Evolutionary conservation across 2,888 invertebrate species (phyloP).

Genomic region (Leptothorax acervorum): DNA sequence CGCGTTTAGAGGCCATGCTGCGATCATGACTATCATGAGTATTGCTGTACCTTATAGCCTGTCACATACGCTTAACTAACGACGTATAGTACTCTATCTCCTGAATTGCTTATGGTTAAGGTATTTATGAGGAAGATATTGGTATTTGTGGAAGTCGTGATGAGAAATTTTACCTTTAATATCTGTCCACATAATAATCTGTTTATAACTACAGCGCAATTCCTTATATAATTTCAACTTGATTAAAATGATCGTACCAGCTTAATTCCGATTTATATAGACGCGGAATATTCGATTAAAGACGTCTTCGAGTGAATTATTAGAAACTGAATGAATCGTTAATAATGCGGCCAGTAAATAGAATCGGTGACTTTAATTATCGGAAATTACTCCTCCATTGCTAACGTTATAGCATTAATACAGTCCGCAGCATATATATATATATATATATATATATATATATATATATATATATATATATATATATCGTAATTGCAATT

Average conservation of each 20-base stretch:
- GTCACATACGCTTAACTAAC: slow-evolving; percentile 19
- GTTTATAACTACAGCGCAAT: not conserved
- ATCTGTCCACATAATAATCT: not conserved
- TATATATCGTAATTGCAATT: slow-evolving; percentile 26
- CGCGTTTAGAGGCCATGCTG: slow-evolving; percentile 30
- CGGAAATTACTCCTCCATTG: slow-evolving; percentile 32
- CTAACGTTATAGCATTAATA: slow-evolving; percentile 46
- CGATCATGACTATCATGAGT: slow-evolving; percentile 51
- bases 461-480: not conserved
- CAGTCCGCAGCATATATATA: not conserved
- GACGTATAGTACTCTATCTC: not conserved
- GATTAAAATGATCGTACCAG: not conserved
- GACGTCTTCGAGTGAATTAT: slow-evolving; percentile 16
- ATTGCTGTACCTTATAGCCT: slow-evolving; percentile 34
- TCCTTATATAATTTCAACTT: not conserved
- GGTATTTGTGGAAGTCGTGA: not conserved
- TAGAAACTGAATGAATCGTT: slow-evolving; percentile 40
- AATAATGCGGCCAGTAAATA: slow-evolving; percentile 39
- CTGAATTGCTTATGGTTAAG: not conserved
- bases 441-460: not conserved
- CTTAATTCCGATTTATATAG: slow-evolving; percentile 24
- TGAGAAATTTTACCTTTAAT: not conserved
- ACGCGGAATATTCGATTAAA: slow-evolving; percentile 19
- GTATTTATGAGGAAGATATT: not conserved
- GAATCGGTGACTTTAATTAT: slow-evolving; percentile 46